These are phyloP conservation scores for Lota lota DNA, from an alignment of 2,113 vertebrate genomes.

Conservation along the genomic window DNA sequence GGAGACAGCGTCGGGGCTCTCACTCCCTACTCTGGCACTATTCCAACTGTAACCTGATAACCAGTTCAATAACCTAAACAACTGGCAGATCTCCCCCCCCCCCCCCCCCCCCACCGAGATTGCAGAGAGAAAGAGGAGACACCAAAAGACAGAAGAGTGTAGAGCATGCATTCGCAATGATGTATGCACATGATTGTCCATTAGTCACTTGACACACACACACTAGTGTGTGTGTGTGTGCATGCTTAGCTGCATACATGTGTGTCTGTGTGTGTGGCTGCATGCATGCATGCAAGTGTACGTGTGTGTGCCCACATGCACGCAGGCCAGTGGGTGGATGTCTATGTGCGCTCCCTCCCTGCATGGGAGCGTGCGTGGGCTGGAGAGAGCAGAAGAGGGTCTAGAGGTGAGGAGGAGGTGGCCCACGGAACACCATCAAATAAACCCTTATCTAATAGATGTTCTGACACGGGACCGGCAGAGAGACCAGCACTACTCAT, in stretches of 20 bases:
- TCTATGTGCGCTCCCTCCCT: constrained; percentile 37
- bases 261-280: background rate
- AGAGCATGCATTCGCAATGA: no score
- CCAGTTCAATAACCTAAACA: constrained; percentile 72
- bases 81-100: constrained; percentile 51
- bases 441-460: constrained; percentile 69
- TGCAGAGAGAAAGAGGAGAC: constrained; percentile 25
- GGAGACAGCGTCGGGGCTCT: no score
- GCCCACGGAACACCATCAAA: constrained; percentile 70
- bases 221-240: background rate
- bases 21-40: constrained; percentile 31
- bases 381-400: constrained; percentile 66
- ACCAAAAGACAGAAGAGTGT: no score
- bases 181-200: background rate
- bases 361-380: constrained; percentile 64
- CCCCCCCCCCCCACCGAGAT: constrained; percentile 35
- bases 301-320: constrained; percentile 33
- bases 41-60: constrained; percentile 69
- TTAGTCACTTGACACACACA: no score
- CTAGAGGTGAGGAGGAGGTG: constrained; percentile 73
- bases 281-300: constrained; percentile 18
- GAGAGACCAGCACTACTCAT: constrained; percentile 41
- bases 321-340: constrained; percentile 35
- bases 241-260: background rate
- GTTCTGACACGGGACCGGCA: constrained; percentile 46